phyloP scores from a whole-genome alignment of 2,113 vertebrate genomes.

The Nansenia antarctica region DNA sequence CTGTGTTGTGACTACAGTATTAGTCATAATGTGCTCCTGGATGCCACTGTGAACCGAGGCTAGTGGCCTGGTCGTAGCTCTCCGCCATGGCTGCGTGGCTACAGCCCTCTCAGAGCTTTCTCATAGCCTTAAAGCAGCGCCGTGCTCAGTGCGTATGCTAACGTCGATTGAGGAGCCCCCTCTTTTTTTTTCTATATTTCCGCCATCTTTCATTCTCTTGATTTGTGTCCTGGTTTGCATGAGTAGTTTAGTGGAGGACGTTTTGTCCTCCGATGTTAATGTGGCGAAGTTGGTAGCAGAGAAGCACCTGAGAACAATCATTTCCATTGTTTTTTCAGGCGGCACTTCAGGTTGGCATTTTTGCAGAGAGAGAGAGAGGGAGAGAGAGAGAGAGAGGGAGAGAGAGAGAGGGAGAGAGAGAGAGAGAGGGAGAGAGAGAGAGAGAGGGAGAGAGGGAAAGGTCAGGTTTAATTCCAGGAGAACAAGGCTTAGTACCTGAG shows the following conservation, averaged over 20 bases:
- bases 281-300: neutral
- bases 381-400: neutral
- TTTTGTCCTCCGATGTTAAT: neutral
- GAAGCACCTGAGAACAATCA: neutral
- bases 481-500: neutral
- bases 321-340: neutral
- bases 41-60: slow-evolving; percentile 6
- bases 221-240: slow-evolving; percentile 19
- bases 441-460: neutral
- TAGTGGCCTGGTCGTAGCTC: slow-evolving; percentile 28
- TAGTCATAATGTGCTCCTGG: slow-evolving; percentile 18
- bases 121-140: slow-evolving; percentile 57
- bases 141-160: neutral
- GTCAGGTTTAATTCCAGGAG: neutral
- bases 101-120: slow-evolving; percentile 32
- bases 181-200: slow-evolving; percentile 5
- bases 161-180: neutral
- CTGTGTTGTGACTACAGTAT: neutral
- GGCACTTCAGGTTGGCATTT: too few relatives aligned
- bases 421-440: neutral
- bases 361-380: neutral
- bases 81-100: slow-evolving; percentile 23
- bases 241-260: neutral
- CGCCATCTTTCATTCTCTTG: slow-evolving; percentile 9
- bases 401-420: neutral